Base-by-base conservation (phyloP, 1,140 invertebrate genomes). In the Augochlora pura region DNA sequence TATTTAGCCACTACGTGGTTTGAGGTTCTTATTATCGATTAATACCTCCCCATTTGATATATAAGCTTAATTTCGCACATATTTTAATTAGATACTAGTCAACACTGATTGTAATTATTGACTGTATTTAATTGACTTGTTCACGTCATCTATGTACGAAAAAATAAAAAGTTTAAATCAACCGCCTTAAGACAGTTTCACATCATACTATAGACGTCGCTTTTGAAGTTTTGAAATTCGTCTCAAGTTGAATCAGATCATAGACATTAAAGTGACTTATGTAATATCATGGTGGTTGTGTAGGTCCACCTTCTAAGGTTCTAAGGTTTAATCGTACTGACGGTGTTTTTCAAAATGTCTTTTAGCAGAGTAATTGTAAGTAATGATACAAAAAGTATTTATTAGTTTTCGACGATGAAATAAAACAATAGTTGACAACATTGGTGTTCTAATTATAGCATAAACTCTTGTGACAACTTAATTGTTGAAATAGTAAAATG, bases 351-450 rank as follows among this genome's bases (percentile, higher is more conserved):
- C 21, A 77, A 63, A 57, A 86, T 86, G 84, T 86, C 80, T 72
- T 71, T 85, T 1, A 79, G 80, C 54, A 80, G 60, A 76, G 21
- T 86, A 82, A 86, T 86, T 68, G 84, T 86, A 64, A 85, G 84
- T 85, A 73, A 52, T 52, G 32, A 38, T 7, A 27, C 54, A 18
- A 49, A 6, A 21, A 18, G 21, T 39, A 27, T 9, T 71, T 62
- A 23, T 63, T n/a, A 25, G 0, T 63, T n/a, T 6, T n/a, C 23
- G 49, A 12, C 7, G 23, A 38, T 27, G 3, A 23, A 64, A 1
- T 1, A 10, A 32, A 32, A 32, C 7, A 1, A 7, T 21, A 27
- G 18, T 57, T 10, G 23, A 39, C 38, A 18, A 12, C 21, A 23
- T 54, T 16, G 25, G 73, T n/a, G 62, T 72, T 16, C 21, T 12